Percentiles rank a stretch among this genome's conserved stretches.
Conservation (phyloP, 2,113 vertebrate species). For the Chiloscyllium plagiosum region DNA sequence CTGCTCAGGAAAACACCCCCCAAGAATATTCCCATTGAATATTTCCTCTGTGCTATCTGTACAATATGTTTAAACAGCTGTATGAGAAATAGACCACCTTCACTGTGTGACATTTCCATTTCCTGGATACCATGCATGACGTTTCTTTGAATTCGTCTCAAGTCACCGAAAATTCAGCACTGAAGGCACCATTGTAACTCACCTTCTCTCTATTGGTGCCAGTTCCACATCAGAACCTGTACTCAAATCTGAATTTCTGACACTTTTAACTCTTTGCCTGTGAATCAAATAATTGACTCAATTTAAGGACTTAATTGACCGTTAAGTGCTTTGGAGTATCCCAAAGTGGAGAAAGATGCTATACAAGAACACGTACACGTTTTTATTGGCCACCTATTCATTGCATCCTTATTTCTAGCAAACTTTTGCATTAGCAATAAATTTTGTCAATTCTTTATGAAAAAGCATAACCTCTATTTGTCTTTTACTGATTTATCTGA, state of each 20-base stretch:
- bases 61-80: neutral
- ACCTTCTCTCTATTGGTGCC: neutral
- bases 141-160: neutral
- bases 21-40: neutral
- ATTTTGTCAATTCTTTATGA: neutral
- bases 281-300: neutral
- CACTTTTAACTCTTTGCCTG: neutral
- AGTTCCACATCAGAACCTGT: neutral
- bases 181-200: neutral
- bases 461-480: neutral
- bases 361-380: neutral
- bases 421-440: neutral
- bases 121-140: neutral
- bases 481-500: neutral
- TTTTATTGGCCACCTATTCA: neutral
- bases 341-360: neutral
- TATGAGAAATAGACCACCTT: neutral
- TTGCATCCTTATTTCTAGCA: neutral
- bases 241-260: neutral
- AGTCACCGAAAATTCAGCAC: too few species aligned
- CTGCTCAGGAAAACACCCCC: neutral
- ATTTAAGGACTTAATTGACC: neutral
- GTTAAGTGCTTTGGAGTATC: neutral
- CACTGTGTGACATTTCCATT: neutral
- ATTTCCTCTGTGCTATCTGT: neutral